These are phyloP conservation scores for Plagodis pulveraria DNA, from an alignment of 2,888 invertebrate species.

Conservation along the genomic window DNA sequence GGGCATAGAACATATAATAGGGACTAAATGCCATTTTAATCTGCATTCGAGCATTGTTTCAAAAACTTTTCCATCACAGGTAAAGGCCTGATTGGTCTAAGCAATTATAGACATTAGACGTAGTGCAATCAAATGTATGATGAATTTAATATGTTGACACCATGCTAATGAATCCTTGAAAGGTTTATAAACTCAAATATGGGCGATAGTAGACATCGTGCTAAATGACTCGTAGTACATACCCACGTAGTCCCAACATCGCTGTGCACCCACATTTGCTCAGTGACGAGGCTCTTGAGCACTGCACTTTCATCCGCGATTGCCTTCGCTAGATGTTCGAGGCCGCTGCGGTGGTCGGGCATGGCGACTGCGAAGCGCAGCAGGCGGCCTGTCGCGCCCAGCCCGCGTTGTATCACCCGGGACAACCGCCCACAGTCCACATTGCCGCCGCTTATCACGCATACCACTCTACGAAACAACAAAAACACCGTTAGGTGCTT, in stretches of 20 bases:
- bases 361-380: slow-evolving; percentile 89
- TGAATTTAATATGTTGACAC: too few relatives aligned
- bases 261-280: slow-evolving; percentile 76
- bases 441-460: slow-evolving; percentile 92
- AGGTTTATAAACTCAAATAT: too few relatives aligned
- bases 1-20: too few relatives aligned
- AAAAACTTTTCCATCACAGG: too few relatives aligned
- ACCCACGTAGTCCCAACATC: slow-evolving; percentile 75
- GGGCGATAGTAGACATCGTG: too few relatives aligned
- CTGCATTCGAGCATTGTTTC: too few relatives aligned
- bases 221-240: slow-evolving; percentile 16
- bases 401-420: slow-evolving; percentile 90
- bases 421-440: slow-evolving; percentile 92
- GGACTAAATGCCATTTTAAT: too few relatives aligned
- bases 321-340: slow-evolving; percentile 85
- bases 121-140: too few relatives aligned
- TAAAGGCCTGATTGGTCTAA: too few relatives aligned
- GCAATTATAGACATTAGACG: too few relatives aligned
- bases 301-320: slow-evolving; percentile 68
- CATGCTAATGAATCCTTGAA: too few relatives aligned
- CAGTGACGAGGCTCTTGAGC: slow-evolving; percentile 72
- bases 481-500: too few relatives aligned
- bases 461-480: slow-evolving; percentile 87
- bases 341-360: slow-evolving; percentile 90
- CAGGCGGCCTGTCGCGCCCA: slow-evolving; percentile 90